A percentile compares a stretch with the other conserved stretches of the same genome.
These are phyloP conservation scores for Homalodisca vitripennis DNA, from an alignment of 1,140 invertebrate species.

Conservation along the genomic window DNA sequence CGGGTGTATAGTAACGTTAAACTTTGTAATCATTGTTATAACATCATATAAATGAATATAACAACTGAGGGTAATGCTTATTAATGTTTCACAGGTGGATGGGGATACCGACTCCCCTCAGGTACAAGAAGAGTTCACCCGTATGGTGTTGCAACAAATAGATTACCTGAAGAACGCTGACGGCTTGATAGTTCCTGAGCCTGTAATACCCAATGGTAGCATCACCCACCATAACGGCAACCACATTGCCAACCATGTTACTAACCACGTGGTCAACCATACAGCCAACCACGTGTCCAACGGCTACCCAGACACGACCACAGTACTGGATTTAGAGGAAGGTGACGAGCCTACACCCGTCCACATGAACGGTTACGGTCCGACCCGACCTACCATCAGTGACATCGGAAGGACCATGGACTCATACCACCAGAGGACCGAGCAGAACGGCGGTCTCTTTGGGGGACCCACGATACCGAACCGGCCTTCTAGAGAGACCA, in stretches of 20 bases:
- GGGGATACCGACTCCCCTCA: slow-evolving; percentile 72
- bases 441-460: slow-evolving; percentile 27
- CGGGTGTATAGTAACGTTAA: too few species aligned
- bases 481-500: slow-evolving; percentile 42
- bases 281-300: not conserved
- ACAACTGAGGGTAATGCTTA: too few species aligned
- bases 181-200: slow-evolving; percentile 37
- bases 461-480: slow-evolving; percentile 19
- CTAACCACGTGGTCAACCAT: not conserved
- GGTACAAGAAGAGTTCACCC: slow-evolving; percentile 72
- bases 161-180: slow-evolving; percentile 52
- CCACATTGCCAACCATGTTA: not conserved
- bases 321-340: slow-evolving; percentile 38
- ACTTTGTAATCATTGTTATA: too few species aligned
- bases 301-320: slow-evolving; percentile 33
- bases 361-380: slow-evolving; percentile 26
- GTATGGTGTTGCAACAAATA: slow-evolving; percentile 64
- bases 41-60: too few species aligned
- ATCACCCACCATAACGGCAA: not conserved
- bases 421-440: slow-evolving; percentile 28
- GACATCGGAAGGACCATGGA: slow-evolving; percentile 32
- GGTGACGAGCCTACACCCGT: slow-evolving; percentile 20
- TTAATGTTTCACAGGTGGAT: slow-evolving; percentile 75
- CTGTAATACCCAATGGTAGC: slow-evolving; percentile 10
- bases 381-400: slow-evolving; percentile 20